Base-by-base conservation (phyloP, 2,888 invertebrate genomes). In the Drosophila melanocephala region DNA sequence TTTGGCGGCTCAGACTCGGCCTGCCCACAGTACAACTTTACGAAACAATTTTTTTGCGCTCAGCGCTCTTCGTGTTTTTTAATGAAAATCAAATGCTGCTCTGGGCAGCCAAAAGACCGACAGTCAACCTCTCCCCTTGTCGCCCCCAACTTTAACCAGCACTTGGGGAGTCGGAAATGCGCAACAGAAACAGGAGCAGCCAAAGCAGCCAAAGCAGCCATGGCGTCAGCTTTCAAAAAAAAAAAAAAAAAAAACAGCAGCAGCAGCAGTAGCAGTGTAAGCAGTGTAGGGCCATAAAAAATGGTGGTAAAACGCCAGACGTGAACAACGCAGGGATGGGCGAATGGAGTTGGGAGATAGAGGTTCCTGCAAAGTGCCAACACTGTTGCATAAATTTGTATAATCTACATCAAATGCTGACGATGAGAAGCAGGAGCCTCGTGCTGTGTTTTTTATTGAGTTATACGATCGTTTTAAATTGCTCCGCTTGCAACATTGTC, bases 341-440 rank as follows among this genome's bases (percentile, higher is more conserved):
- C 26, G 9, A 19, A 19, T 57, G 62, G 12, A 35, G 52, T 28
- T 32, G 35, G 50, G 19, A 28, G 64, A 7, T 16, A 57, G 30
- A 37, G 62, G 53, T 2, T 52, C 56, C 59, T 61, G 72, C 70
- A 72, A 83, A 90, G 81, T 85, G 78, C 76, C 88, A 87, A 81
- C 85, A 74, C 64, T 87, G 86, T 74, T 86, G 86, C 86, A 90
- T 90, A 86, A 88, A 86, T 86, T 89, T 86, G 88, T 90, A 86
- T 90, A 86, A 86, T 90, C 86, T 79, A 65, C 69, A 61, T 57
- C 75, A 75, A 75, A 72, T 68, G 78, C 69, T 76, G 74, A 67
- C 73, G 71, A 74, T 72, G 70, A 60, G 55, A 56, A 57, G 70
- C 66, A 58, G 42, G 22, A 44, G 71, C 30, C 35, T 42, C 50